These are phyloP conservation scores for Plectus sambesii DNA, from an alignment of 1,140 invertebrate genomes.

Conservation along the genomic window DNA sequence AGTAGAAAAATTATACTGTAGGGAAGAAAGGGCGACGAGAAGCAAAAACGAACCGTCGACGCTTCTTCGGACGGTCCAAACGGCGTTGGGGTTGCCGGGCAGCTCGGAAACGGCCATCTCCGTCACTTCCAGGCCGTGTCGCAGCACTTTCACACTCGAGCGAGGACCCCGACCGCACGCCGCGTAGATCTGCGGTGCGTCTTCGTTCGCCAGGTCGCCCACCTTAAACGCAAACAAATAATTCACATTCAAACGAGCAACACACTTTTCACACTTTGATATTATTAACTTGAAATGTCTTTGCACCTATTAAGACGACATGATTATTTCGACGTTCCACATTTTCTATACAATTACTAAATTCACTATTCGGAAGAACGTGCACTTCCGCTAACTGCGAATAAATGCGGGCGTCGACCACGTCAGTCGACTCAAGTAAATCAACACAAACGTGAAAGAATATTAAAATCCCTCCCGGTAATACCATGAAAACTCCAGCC, in stretches of 20 bases:
- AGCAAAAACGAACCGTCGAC: constrained; percentile 67
- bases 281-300: background rate
- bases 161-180: constrained; percentile 85
- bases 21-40: too few species aligned
- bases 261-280: background rate
- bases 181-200: constrained; percentile 93
- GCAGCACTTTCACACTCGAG: constrained; percentile 76
- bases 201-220: constrained; percentile 72
- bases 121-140: constrained; percentile 91
- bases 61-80: constrained; percentile 95
- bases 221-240: constrained; percentile 42
- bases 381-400: too few species aligned
- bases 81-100: constrained; percentile 96
- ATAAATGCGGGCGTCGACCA: too few species aligned
- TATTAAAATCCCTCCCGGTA: constrained; percentile 2
- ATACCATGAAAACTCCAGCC: background rate
- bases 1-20: constrained; percentile 10
- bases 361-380: too few species aligned
- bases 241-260: constrained; percentile 6
- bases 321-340: too few species aligned
- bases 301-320: background rate
- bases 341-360: too few species aligned
- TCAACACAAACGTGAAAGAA: background rate
- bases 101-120: constrained; percentile 99
- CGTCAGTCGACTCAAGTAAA: too few species aligned